A percentile compares a stretch with the other conserved stretches of the same genome.
Evolutionary conservation across 2,888 invertebrate species (phyloP).

Genomic region (Myathropa florea): DNA sequence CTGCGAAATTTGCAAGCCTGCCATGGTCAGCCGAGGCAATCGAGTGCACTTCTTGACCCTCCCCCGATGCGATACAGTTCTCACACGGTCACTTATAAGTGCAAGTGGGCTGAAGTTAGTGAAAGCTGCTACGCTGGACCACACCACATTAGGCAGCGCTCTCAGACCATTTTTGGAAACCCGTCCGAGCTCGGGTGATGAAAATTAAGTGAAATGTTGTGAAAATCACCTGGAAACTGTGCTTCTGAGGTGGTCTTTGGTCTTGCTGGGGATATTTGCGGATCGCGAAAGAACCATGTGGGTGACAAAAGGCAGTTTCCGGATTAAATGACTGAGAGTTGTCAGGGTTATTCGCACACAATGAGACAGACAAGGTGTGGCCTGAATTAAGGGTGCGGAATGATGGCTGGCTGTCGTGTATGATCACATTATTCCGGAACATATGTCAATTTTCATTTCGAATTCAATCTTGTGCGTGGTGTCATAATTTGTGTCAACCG

Average conservation of each 20-base stretch:
- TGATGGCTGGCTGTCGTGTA: conserved; percentile 6
- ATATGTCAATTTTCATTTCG: conserved; percentile 26
- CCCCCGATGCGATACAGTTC: conserved; percentile 32
- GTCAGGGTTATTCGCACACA: conserved; percentile 8
- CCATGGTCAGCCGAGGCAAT: conserved; percentile 23
- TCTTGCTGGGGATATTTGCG: too few species aligned
- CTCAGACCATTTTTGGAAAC: conserved; percentile 46
- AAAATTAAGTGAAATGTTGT: conserved; percentile 50
- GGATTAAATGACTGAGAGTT: conserved; percentile 36
- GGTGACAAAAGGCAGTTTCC: conserved; percentile 36
- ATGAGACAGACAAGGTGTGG: conserved; percentile 42
- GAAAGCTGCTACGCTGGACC: conserved; percentile 35
- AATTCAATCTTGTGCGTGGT: conserved; percentile 14
- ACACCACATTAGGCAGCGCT: conserved; percentile 34
- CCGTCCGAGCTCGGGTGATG: conserved; percentile 29
- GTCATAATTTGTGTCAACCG: conserved; percentile 9
- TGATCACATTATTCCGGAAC: conserved; percentile 28
- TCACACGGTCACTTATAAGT: conserved; percentile 22
- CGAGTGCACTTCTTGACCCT: background rate
- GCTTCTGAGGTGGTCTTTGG: background rate
- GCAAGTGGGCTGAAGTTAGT: conserved; percentile 30
- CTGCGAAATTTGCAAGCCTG: background rate
- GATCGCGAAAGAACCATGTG: background rate
- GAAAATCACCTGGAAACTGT: conserved; percentile 27
- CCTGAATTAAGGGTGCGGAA: conserved; percentile 46